A percentile compares a stretch with the other conserved stretches of the same genome.
Conservation (phyloP, 2,113 vertebrate genomes). For the Pardalotus punctatus region DNA sequence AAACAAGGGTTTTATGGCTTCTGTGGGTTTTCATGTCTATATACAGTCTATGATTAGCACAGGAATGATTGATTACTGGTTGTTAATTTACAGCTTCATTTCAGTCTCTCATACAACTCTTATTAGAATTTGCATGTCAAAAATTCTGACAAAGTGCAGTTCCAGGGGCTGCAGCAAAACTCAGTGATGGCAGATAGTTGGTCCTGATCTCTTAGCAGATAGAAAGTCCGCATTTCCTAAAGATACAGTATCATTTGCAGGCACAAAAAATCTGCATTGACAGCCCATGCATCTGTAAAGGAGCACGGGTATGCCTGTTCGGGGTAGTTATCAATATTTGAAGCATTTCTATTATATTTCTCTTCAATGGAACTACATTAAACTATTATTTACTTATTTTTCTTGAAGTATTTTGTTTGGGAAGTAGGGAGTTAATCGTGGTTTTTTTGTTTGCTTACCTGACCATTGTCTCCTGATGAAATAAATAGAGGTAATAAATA, state of each 20-base stretch:
- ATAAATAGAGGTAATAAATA: background rate
- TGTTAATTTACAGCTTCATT: background rate
- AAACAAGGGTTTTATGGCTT: background rate
- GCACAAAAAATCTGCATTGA: background rate
- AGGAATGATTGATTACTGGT: background rate
- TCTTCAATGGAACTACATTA: background rate
- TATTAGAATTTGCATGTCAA: background rate
- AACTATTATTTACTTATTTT: background rate
- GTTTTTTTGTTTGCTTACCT: background rate
- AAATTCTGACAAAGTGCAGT: background rate
- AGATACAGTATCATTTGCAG: background rate
- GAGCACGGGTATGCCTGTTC: background rate
- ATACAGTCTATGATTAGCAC: background rate
- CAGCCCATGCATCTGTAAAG: background rate
- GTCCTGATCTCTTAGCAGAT: background rate
- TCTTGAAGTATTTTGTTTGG: background rate
- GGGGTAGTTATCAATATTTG: background rate
- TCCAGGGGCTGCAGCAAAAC: background rate
- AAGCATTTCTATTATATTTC: too few species aligned
- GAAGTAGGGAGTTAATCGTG: background rate
- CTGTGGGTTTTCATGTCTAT: background rate
- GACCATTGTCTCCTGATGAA: background rate
- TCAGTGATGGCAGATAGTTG: background rate
- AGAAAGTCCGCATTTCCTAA: background rate
- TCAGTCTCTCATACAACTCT: background rate